Percentiles rank a stretch among this genome's conserved stretches.
Conservation (phyloP, 35 echinoderm and acorn worm species). For the Nesometra sesokonis region DNA sequence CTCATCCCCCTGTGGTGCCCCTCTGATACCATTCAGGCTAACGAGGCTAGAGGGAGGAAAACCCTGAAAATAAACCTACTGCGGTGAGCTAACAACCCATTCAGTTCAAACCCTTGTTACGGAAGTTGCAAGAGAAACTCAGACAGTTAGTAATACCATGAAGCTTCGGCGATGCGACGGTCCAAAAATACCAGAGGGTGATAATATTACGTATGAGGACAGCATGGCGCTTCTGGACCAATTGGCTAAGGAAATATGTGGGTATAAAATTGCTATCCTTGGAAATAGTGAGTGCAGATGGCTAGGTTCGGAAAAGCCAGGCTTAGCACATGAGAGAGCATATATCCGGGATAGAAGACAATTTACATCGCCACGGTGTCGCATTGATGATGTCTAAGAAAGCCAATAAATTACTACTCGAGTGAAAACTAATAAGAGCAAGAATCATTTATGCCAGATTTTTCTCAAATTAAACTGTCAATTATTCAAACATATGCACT, state of each 20-base stretch:
- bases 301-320: background rate
- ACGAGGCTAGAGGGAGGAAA: too few relatives aligned
- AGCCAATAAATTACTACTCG: constrained; percentile 3
- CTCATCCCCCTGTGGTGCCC: background rate
- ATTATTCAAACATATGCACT: constrained; percentile 34
- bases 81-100: too few relatives aligned
- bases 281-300: background rate
- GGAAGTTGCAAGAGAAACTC: too few relatives aligned
- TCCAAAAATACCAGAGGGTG: background rate
- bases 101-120: too few relatives aligned
- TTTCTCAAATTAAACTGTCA: constrained; percentile 6
- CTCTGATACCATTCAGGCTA: too few relatives aligned
- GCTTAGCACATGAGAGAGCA: background rate
- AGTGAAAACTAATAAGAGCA: constrained; percentile 12
- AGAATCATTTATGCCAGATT: background rate
- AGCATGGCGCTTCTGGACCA: constrained; percentile 3
- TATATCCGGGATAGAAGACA: background rate
- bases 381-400: background rate
- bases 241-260: background rate
- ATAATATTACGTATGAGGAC: constrained; percentile 5
- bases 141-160: too few relatives aligned
- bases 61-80: too few relatives aligned
- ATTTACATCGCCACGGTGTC: background rate
- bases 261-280: background rate
- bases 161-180: background rate